These are phyloP conservation scores for Callocephalon fimbriatum DNA, from an alignment of 2,113 vertebrate genomes.

Conservation along the genomic window DNA sequence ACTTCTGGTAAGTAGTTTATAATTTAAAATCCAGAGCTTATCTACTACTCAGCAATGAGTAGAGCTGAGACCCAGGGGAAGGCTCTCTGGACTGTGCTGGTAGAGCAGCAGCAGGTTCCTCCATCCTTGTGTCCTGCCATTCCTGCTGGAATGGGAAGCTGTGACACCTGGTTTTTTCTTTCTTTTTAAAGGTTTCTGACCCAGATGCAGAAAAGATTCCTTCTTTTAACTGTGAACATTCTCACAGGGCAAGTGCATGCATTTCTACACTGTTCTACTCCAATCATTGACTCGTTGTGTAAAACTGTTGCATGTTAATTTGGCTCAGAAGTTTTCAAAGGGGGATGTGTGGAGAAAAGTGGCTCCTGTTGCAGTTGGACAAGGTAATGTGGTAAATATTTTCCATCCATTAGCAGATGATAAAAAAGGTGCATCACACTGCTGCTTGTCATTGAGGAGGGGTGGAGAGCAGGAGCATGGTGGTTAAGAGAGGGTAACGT, in stretches of 20 bases:
- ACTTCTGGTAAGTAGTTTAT: not conserved
- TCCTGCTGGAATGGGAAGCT: not conserved
- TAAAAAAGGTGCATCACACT: not conserved
- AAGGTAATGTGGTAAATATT: not conserved
- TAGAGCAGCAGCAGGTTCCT: not conserved
- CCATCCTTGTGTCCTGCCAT: not conserved
- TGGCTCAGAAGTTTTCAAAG: not conserved
- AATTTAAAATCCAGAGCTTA: not conserved
- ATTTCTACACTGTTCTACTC: not conserved
- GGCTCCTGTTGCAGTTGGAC: not conserved
- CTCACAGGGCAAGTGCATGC: rapidly evolving
- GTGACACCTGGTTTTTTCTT: rapidly evolving
- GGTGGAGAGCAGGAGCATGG: not conserved
- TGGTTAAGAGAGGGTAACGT: not conserved
- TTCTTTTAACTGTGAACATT: not conserved
- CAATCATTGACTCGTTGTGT: not conserved
- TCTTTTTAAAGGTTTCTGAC: not conserved
- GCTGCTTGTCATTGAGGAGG: not conserved
- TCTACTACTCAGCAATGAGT: not conserved
- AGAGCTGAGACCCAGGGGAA: not conserved
- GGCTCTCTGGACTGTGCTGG: rapidly evolving
- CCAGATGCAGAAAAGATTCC: not conserved
- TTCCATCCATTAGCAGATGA: not conserved
- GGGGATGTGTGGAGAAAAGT: not conserved
- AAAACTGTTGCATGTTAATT: not conserved